Evolutionary conservation across 2,888 invertebrate genomes (phyloP).

Genomic region (Nymphalis c-album): DNA sequence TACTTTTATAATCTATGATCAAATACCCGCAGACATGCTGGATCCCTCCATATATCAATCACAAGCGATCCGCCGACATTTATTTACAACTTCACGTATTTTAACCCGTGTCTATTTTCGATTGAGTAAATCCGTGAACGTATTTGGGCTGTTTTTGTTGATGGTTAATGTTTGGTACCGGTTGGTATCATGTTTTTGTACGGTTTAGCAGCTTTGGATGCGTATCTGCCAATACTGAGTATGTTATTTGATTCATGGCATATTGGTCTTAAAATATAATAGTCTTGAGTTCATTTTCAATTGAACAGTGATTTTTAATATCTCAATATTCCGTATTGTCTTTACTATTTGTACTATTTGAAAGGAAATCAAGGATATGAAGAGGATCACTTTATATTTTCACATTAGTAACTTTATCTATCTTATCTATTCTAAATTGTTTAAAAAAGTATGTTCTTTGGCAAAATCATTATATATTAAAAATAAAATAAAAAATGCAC

Average conservation of each 20-base stretch:
- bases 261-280: background rate
- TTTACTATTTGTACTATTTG: slow-evolving; percentile 11
- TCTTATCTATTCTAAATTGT: too few relatives aligned
- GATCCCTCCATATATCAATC: slow-evolving; percentile 71
- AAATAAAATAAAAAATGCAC: too few relatives aligned
- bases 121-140: slow-evolving; percentile 60
- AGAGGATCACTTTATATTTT: background rate
- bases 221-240: slow-evolving; percentile 30
- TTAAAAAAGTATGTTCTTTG: too few relatives aligned
- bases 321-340: slow-evolving; percentile 17
- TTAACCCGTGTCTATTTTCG: slow-evolving; percentile 65
- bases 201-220: slow-evolving; percentile 34
- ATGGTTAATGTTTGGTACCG: slow-evolving; percentile 55
- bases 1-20: slow-evolving; percentile 41
- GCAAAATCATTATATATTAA: too few relatives aligned
- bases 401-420: too few relatives aligned
- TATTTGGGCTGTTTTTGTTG: slow-evolving; percentile 67
- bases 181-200: slow-evolving; percentile 43
- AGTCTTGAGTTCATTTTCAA: background rate
- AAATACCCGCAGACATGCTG: slow-evolving; percentile 56
- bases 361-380: background rate
- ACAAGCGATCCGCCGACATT: slow-evolving; percentile 60
- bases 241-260: slow-evolving; percentile 12
- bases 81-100: slow-evolving; percentile 63
- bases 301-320: background rate